Conservation (phyloP, 2,797 vertebrate species). For the Kryptolebias ocellatus region DNA sequence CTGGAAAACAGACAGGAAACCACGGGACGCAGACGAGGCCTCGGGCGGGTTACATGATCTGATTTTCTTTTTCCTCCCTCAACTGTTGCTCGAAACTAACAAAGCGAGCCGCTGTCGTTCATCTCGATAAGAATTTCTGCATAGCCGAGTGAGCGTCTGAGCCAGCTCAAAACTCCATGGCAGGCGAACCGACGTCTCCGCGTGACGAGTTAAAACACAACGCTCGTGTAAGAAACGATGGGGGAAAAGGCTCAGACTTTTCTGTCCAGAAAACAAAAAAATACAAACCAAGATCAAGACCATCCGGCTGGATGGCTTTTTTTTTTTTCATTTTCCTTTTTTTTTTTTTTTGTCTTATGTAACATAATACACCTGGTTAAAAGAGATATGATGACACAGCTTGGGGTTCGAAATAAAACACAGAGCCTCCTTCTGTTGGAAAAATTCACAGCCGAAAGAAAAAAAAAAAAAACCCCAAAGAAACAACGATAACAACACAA, state of each 20-base stretch:
- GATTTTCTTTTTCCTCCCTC: background rate
- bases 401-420: conserved; percentile 49
- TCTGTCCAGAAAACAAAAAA: conserved; percentile 6
- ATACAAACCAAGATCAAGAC: no score
- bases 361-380: conserved; percentile 12
- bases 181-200: conserved; percentile 50
- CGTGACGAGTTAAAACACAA: conserved; percentile 50
- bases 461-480: conserved; percentile 30
- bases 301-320: no score
- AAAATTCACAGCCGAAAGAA: conserved; percentile 53
- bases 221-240: conserved; percentile 39
- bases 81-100: conserved; percentile 31
- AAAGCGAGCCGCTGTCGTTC: conserved; percentile 21
- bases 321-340: no score
- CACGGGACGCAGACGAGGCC: conserved; percentile 20
- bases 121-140: conserved; percentile 44
- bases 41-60: conserved; percentile 23
- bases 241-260: conserved; percentile 24
- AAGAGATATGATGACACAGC: conserved; percentile 37
- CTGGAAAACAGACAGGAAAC: conserved; percentile 38
- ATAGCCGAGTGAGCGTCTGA: conserved; percentile 51
- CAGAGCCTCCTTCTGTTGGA: conserved; percentile 43
- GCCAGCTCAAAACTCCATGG: conserved; percentile 42
- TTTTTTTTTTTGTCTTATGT: background rate
- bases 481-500: conserved; percentile 16